phyloP scores from a whole-genome alignment of 2,113 vertebrate species.

The Pelodiscus sinensis region DNA sequence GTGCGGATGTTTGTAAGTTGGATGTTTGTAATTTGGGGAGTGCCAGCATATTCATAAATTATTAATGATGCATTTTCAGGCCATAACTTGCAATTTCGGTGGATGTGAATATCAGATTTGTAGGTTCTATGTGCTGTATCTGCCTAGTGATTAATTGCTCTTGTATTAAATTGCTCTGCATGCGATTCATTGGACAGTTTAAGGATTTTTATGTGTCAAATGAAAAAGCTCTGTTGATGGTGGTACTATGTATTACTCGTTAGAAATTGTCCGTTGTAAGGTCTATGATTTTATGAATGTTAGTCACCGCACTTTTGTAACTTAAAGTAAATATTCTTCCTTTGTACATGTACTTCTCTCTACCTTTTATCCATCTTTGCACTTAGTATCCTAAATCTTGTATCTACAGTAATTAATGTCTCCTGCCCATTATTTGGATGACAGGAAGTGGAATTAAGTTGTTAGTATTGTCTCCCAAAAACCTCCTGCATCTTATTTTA shows the following conservation, averaged over 20 bases:
- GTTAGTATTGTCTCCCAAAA: constrained; percentile 16
- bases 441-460: constrained; percentile 48
- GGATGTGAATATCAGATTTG: background rate
- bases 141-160: background rate
- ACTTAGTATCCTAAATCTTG: constrained; percentile 14
- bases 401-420: constrained; percentile 27
- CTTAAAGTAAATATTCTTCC: constrained; percentile 16
- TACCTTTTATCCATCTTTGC: background rate
- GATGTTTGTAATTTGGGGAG: no score
- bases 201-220: background rate
- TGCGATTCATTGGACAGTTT: fast-evolving
- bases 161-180: background rate
- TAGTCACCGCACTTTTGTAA: constrained; percentile 1
- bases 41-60: background rate
- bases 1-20: no score
- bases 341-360: background rate
- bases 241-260: background rate
- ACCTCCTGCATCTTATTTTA: constrained; percentile 56
- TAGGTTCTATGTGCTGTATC: background rate
- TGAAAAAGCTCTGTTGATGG: background rate
- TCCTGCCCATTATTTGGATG: constrained; percentile 41
- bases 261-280: background rate
- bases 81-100: background rate
- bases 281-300: background rate
- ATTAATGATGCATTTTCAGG: background rate